Percentiles rank a stretch among this genome's conserved stretches.
Evolutionary conservation across 2,113 vertebrate species (phyloP).

Genomic region (Myxocyprinus asiaticus): DNA sequence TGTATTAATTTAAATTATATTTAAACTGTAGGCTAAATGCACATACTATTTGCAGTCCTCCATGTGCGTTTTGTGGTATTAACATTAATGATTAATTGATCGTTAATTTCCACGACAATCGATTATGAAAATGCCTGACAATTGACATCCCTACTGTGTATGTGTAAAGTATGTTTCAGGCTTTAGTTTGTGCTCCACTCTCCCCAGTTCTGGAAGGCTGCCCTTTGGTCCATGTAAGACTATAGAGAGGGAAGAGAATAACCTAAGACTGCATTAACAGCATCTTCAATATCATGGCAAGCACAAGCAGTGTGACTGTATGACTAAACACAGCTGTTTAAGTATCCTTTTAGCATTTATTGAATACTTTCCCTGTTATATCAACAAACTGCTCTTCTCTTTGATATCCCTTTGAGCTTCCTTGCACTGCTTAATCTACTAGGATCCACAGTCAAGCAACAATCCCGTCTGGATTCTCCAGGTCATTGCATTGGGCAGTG

Average conservation of each 20-base stretch:
- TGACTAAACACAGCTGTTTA: conserved; percentile 2
- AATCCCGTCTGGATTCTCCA: conserved; percentile 7
- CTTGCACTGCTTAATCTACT: neutral
- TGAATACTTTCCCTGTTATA: conserved; percentile 5
- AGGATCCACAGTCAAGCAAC: neutral
- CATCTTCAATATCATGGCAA: neutral
- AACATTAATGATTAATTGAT: too few relatives aligned
- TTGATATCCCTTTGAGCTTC: neutral
- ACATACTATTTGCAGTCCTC: too few relatives aligned
- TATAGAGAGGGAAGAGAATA: neutral
- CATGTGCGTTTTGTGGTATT: too few relatives aligned
- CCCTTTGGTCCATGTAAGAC: too few relatives aligned
- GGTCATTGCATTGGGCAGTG: conserved; percentile 19
- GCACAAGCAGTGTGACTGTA: neutral
- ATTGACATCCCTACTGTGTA: too few relatives aligned
- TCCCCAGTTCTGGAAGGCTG: too few relatives aligned
- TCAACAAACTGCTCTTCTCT: neutral
- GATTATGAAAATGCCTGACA: too few relatives aligned
- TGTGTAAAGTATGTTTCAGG: too few relatives aligned
- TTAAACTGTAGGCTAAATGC: too few relatives aligned
- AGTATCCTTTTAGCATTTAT: conserved; percentile 6
- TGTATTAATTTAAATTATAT: too few relatives aligned
- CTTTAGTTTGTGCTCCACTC: neutral
- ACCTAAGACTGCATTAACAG: neutral
- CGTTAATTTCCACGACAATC: too few relatives aligned